Evolutionary conservation across 1,140 invertebrate species (phyloP).

Genomic region (Microplitis mediator): DNA sequence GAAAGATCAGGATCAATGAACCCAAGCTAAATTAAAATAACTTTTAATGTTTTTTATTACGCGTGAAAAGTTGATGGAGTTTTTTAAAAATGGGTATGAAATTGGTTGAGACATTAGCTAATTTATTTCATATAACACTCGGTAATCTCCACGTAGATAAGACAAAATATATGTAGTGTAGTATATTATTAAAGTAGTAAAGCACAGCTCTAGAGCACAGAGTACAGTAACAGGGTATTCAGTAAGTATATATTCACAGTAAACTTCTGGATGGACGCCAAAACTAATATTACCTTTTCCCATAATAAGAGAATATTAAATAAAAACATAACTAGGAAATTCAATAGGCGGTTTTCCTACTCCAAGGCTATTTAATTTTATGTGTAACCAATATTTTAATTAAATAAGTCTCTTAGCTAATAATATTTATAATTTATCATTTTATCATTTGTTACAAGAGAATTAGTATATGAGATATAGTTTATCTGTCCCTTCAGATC

Average conservation of each 20-base stretch:
- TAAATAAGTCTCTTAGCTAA: too few species aligned
- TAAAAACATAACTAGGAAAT: constrained; percentile 28
- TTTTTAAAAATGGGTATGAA: constrained; percentile 8
- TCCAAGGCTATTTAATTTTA: background rate
- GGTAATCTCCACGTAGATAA: background rate
- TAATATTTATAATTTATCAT: too few species aligned
- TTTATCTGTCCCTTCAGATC: background rate
- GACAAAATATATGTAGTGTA: too few species aligned
- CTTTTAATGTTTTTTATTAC: too few species aligned
- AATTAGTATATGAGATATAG: too few species aligned
- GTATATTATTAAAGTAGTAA: background rate
- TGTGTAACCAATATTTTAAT: too few species aligned
- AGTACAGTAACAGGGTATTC: background rate
- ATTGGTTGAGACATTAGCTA: constrained; percentile 23
- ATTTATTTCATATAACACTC: constrained; percentile 28
- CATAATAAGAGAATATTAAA: constrained; percentile 33
- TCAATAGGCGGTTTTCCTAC: background rate
- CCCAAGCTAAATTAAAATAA: too few species aligned
- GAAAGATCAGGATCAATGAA: too few species aligned
- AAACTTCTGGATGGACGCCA: constrained; percentile 20
- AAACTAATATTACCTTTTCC: constrained; percentile 35
- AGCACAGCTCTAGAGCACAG: constrained; percentile 3
- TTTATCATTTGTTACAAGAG: too few species aligned
- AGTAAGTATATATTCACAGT: constrained; percentile 5
- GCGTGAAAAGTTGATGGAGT: too few species aligned